Evolutionary conservation across 2,113 vertebrate genomes (phyloP).

Genomic region (Oryzias woworae): DNA sequence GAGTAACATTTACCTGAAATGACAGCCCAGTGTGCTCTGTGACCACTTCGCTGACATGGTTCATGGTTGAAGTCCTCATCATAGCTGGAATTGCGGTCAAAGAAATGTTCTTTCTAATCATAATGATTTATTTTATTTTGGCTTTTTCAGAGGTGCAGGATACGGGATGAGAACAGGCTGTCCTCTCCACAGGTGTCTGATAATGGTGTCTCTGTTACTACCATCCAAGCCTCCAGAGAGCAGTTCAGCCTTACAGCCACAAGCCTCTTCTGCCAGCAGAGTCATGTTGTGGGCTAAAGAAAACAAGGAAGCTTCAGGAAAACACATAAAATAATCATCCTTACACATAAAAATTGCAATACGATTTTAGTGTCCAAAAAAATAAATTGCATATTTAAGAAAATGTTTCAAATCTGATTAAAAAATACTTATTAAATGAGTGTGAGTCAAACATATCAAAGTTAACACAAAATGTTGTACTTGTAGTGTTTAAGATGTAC

Average conservation of each 20-base stretch:
- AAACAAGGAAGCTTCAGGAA: slow-evolving; percentile 5
- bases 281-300: slow-evolving; percentile 83
- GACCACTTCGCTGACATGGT: slow-evolving; percentile 80
- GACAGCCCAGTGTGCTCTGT: slow-evolving; percentile 89
- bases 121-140: background rate
- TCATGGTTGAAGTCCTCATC: slow-evolving; percentile 91
- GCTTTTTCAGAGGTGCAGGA: slow-evolving; percentile 56
- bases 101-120: slow-evolving; percentile 15
- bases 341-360: no score
- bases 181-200: slow-evolving; percentile 78
- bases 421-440: no score
- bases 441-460: no score
- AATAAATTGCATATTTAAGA: no score
- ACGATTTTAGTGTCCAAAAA: no score
- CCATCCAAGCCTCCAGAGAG: slow-evolving; percentile 79
- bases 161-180: slow-evolving; percentile 88
- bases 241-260: slow-evolving; percentile 75
- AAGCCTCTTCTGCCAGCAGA: slow-evolving; percentile 79
- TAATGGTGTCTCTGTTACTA: slow-evolving; percentile 70
- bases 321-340: no score
- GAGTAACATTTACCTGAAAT: slow-evolving; percentile 75
- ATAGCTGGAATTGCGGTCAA: slow-evolving; percentile 79
- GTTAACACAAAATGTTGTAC: no score
- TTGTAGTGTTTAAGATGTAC: no score
- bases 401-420: no score